Percentiles rank a stretch among this genome's conserved stretches.
Conservation (phyloP, 2,113 vertebrate genomes). For the Himantopus leucocephalus region DNA sequence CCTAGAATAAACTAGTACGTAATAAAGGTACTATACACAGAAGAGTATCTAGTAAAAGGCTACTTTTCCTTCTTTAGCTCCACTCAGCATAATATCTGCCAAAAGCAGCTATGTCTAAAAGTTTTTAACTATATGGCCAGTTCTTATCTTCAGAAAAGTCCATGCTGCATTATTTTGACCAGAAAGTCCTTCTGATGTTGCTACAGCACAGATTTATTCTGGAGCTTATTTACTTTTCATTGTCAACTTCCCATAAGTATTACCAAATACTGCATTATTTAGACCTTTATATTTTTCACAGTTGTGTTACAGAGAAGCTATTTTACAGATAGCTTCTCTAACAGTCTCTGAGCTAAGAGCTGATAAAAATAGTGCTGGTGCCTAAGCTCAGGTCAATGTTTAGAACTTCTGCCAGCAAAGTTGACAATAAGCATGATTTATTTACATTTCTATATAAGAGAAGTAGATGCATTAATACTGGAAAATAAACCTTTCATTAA, state of each 20-base stretch:
- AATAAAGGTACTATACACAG: neutral
- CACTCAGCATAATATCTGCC: neutral
- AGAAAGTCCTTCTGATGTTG: neutral
- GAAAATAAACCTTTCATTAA: neutral
- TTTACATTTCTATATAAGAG: neutral
- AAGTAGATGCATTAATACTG: neutral
- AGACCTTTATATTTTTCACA: neutral
- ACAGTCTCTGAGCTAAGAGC: neutral
- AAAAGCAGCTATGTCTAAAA: neutral
- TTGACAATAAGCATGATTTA: neutral
- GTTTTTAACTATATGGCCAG: neutral
- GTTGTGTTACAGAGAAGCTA: neutral
- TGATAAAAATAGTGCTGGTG: neutral
- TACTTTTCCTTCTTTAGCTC: neutral
- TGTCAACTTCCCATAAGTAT: neutral
- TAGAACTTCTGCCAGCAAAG: neutral
- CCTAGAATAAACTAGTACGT: neutral
- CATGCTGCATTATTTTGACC: neutral
- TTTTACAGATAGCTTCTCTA: neutral
- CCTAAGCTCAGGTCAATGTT: neutral
- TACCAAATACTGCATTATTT: neutral
- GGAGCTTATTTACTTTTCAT: neutral
- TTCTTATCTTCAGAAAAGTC: neutral
- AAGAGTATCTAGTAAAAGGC: neutral
- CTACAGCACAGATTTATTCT: neutral